Evolutionary conservation across 1,140 invertebrate species (phyloP), one percentile per base, ranked within the genome.

Genomic region (Drosophila gunungcola): DNA sequence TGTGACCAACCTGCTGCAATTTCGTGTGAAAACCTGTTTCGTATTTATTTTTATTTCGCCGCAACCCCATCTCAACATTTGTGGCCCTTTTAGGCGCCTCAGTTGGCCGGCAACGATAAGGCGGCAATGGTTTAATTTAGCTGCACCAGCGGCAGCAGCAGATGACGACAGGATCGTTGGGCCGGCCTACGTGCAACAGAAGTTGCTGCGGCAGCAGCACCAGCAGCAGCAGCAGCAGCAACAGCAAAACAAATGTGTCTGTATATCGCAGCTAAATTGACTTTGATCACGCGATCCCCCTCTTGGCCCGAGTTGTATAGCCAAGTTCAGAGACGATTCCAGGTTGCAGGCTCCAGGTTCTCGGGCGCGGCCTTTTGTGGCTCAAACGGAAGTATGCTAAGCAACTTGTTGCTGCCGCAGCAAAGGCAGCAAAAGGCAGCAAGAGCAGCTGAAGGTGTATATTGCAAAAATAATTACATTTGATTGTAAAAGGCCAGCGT

Each of bases 381-480:
- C 73, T 53, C 85, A 90, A 89, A 89, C 84, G 84, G 84, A 89
- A 89, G 84, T 89, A 90, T 89, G 84, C 85, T 89, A 89, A 89
- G 85, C 84, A 89, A 89, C 80, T 88, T 88, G 84, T 86, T 90
- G 82, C 84, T 78, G 80, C 60, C 38, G 51, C 62, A 57, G 58
- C 53, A 56, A 11, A 9, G 1, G 29, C 29, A 32, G 6, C 29
- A 32, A 32, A 52, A 52, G 34, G 41, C 46, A 46, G 62, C 41
- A 63, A 45, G 41, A 34, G 64, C 81, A 84, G 85, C 84, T 90
- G 77, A 89, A 89, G 84, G 84, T 89, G 84, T 89, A 89, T 89
- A 89, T 89, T 89, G 84, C 84, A 89, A 89, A 89, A 89, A 89
- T 89, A 89, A 89, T 89, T 89, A 89, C 84, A 90, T 89, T 89